Evolutionary conservation across 2,113 vertebrate genomes (phyloP), one percentile per base, ranked within the genome.

Genomic region (Cromileptes altivelis): DNA sequence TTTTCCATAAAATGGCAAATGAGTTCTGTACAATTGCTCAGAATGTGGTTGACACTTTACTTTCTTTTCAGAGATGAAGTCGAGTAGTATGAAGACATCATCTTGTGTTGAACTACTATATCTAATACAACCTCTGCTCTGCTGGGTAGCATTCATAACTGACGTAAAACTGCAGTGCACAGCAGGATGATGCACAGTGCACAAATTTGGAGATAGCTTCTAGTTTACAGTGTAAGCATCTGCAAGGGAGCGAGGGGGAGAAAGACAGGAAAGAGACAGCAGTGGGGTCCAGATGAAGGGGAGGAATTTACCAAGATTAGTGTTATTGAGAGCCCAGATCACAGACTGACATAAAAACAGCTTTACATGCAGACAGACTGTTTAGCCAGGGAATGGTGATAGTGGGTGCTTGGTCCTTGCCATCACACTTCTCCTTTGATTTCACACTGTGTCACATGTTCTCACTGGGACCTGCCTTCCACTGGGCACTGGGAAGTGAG

Each of bases 111-210:
- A 63, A 63, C 27, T 33, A 33, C 19, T 25, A 42, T 17, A 50
- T 33, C 4, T 17, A 6, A 15, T 42, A 27, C 33, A 49, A 45
- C 30, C 45, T 50, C 71, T 7, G 6, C n/a, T 64, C 49, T 52
- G 30, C 45, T 37, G 42, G 25, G 3, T 15, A 60, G 25, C 57
- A 50, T 73, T 33, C 57, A 74, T 37, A 18, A 62, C 58, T 37
- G 33, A 40, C 73, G 9, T 53, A 42, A 56, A 45, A 65, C 73
- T 65, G 49, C 60, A 52, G 73, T 13, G 49, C 55, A 40, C 61
- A 75, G n/a, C 50, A 67, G 33, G 50, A 65, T 56, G 74, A 67
- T 67, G 50, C 40, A 67, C n/a, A 30, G 6, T n/a, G 37, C 62
- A 67, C 11, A 76, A 6, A 56, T 56, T 8, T 27, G 17, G 33